Base-by-base conservation (phyloP, 64 coral and sea anemone genomes). In the Montipora capricornis region DNA sequence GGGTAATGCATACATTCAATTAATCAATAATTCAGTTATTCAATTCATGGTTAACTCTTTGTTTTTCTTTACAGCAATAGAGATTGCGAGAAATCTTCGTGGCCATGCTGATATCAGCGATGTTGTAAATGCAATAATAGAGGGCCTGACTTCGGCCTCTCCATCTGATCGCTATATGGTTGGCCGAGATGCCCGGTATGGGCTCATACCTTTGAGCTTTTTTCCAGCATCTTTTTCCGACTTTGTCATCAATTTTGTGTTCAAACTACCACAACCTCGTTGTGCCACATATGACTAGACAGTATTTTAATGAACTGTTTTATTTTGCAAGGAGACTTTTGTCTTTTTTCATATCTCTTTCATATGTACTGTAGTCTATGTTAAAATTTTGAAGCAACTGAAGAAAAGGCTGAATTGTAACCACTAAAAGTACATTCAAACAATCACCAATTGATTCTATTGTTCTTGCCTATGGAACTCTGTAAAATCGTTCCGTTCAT, bases 101-200 rank as follows among this genome's bases (percentile, higher is more conserved):
- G 46, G 62, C 50, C 12, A 1, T 68, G n/a, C 62, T 20, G 45
- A 84, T 49, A 69, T 84, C 29, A 84, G 14, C 16, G 24, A 68
- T 50, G 93, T 91, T 14, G 75, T 80, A 4, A 79, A 91, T 59
- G 61, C 88, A 26, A 69, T 95, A 47, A 73, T 91, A 37, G 80
- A 84, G n/a, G 93, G 73, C 24, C 22, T 95, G 4, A 90, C 87
- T 12, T 90, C 80, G 73, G 45, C 19, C 45, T 58, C 53, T 8
- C 88, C 93, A 19, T 12, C 2, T 48, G 46, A 66, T 2, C 80
- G 82, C 57, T 90, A 91, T 8, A 17, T 77, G 20, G 81, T 95
- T 85, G 88, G 93, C 73, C 6, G 3, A 74, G 81, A 90, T 73
- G 73, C 73, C 11, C 49, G 83, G 44, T 83, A 47, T 71, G 0